These are phyloP conservation scores for Zaprionus capensis DNA, from an alignment of 1,140 invertebrate species.

Conservation along the genomic window DNA sequence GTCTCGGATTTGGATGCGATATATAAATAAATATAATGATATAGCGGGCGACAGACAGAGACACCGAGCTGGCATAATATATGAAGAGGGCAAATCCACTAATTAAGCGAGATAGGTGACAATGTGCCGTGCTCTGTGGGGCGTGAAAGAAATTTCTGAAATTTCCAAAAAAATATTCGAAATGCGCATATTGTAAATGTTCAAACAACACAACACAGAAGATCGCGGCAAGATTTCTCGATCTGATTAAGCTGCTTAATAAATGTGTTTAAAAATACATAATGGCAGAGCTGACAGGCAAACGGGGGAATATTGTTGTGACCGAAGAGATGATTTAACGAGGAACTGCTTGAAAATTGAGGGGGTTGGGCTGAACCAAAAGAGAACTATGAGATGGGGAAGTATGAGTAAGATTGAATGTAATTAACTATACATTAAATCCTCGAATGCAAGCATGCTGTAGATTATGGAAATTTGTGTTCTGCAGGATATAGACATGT, in stretches of 20 bases:
- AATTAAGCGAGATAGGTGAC: constrained; percentile 78
- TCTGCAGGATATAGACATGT: background rate
- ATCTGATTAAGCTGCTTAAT: constrained; percentile 66
- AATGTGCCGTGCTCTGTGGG: constrained; percentile 42
- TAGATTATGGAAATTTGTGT: no score
- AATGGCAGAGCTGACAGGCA: constrained; percentile 48
- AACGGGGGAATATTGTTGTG: background rate
- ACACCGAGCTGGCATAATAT: constrained; percentile 37
- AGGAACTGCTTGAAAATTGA: background rate
- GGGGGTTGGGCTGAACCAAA: background rate
- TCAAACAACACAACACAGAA: constrained; percentile 1
- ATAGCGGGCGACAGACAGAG: constrained; percentile 15
- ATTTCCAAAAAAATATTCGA: constrained; percentile 31
- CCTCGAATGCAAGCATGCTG: no score
- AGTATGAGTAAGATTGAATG: background rate
- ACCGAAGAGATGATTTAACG: constrained; percentile 4
- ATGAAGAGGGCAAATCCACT: constrained; percentile 72
- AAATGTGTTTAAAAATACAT: constrained; percentile 54
- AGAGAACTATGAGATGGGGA: background rate
- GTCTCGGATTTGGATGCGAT: constrained; percentile 63
- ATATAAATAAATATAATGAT: constrained; percentile 33
- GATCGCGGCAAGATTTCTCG: background rate
- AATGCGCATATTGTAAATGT: constrained; percentile 69
- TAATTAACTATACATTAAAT: background rate
- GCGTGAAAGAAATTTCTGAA: constrained; percentile 11